Evolutionary conservation across 2,113 vertebrate genomes (phyloP).

Genomic region (Camelus dromedarius): DNA sequence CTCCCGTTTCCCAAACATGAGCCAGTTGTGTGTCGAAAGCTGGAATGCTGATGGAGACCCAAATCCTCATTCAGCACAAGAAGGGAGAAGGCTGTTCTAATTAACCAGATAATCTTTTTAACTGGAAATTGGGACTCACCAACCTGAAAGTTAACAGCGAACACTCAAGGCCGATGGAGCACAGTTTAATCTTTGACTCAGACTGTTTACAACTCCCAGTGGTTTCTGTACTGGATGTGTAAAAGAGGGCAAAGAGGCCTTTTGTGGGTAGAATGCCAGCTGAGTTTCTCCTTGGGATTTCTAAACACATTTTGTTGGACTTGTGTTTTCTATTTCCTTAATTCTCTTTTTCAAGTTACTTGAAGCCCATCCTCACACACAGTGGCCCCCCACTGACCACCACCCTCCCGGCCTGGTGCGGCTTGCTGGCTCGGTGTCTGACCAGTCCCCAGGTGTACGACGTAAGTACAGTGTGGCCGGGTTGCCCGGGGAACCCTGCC

Average conservation of each 20-base stretch:
- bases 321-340: constrained; percentile 88
- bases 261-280: neutral
- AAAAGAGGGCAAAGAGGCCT: neutral
- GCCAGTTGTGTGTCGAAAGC: neutral
- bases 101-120: neutral
- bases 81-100: neutral
- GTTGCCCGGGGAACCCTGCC: neutral
- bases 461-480: constrained; percentile 87
- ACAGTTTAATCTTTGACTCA: constrained; percentile 12
- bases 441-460: constrained; percentile 97
- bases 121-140: neutral
- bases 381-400: constrained; percentile 96
- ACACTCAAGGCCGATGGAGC: neutral
- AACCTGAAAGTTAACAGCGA: neutral
- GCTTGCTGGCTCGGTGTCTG: constrained; percentile 95
- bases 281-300: constrained; percentile 3
- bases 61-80: neutral
- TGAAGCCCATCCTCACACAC: constrained; percentile 98
- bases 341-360: constrained; percentile 89
- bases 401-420: constrained; percentile 96
- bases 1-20: neutral
- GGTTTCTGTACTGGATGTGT: constrained; percentile 8
- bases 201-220: neutral
- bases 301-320: neutral
- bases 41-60: constrained; percentile 11